A percentile compares a stretch with the other conserved stretches of the same genome.
phyloP scores from a whole-genome alignment of 2,888 invertebrate species.

The Anticlea derivata region DNA sequence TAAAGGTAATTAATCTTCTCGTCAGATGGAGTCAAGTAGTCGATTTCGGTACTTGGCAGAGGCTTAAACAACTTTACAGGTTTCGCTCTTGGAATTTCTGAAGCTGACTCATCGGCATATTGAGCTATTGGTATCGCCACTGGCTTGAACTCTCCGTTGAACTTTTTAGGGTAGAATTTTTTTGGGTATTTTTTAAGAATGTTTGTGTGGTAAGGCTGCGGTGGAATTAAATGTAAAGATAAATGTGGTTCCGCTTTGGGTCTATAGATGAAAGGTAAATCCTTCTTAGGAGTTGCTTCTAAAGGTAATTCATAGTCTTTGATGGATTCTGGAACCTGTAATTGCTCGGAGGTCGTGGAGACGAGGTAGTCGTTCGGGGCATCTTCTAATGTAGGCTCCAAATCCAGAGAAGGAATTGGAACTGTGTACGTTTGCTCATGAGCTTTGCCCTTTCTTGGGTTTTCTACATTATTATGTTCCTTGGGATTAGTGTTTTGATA shows the following conservation, averaged over 20 bases:
- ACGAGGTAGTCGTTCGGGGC: constrained; percentile 62
- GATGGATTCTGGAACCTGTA: constrained; percentile 47
- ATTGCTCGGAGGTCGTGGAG: constrained; percentile 48
- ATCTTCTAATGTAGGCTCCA: constrained; percentile 64
- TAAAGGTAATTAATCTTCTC: constrained; percentile 70
- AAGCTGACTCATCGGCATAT: constrained; percentile 53
- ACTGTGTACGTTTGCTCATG: constrained; percentile 35
- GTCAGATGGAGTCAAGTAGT: constrained; percentile 51
- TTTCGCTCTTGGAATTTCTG: constrained; percentile 71
- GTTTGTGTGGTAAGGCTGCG: constrained; percentile 54
- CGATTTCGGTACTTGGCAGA: constrained; percentile 53
- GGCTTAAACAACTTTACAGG: constrained; percentile 67
- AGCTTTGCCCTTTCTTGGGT: constrained; percentile 28
- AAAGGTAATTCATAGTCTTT: constrained; percentile 29
- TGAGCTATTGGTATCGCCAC: constrained; percentile 69
- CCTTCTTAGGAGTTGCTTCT: constrained; percentile 42
- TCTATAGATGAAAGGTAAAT: constrained; percentile 36
- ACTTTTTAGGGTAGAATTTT: constrained; percentile 85
- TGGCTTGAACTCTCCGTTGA: constrained; percentile 73
- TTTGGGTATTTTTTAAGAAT: constrained; percentile 73
- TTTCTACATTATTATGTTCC: constrained; percentile 24
- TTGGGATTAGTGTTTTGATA: constrained; percentile 33
- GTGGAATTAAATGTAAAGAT: constrained; percentile 59
- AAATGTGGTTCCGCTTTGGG: constrained; percentile 56
- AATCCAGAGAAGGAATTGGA: constrained; percentile 57